Percentiles rank a stretch among this genome's conserved stretches.
Evolutionary conservation across 2,888 invertebrate genomes (phyloP).

Genomic region (Candidula unifasciata): DNA sequence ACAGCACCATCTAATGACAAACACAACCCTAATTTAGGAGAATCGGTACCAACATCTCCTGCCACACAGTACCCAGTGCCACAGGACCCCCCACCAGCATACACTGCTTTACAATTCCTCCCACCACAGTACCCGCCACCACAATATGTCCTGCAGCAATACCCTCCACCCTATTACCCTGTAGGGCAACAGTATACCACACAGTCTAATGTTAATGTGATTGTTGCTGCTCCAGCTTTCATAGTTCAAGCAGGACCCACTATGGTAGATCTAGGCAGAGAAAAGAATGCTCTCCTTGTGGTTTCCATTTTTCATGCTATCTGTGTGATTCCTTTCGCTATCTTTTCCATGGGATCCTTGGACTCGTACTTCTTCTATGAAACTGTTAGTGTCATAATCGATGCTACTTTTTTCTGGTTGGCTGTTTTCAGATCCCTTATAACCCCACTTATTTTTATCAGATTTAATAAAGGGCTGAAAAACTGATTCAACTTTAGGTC

Average conservation of each 20-base stretch:
- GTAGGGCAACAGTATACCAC: not conserved
- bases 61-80: too few relatives aligned
- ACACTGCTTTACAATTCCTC: too few relatives aligned
- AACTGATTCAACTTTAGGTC: too few relatives aligned
- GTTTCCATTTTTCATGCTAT: not conserved
- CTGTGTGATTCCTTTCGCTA: not conserved
- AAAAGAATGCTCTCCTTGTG: not conserved
- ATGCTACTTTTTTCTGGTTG: not conserved
- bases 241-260: not conserved
- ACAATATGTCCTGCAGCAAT: not conserved
- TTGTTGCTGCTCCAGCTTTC: not conserved
- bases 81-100: too few relatives aligned
- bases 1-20: not conserved
- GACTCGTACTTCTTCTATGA: not conserved
- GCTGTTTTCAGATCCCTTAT: not conserved
- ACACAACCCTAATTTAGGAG: not conserved
- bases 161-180: not conserved
- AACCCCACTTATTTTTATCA: not conserved
- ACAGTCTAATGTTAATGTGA: slow-evolving; percentile 13
- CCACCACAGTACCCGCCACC: not conserved
- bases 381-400: not conserved
- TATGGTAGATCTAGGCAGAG: not conserved
- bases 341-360: not conserved
- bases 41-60: too few relatives aligned
- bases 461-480: not conserved